Evolutionary conservation across 1,140 invertebrate species (phyloP).

Genomic region (Procambarus clarkii): DNA sequence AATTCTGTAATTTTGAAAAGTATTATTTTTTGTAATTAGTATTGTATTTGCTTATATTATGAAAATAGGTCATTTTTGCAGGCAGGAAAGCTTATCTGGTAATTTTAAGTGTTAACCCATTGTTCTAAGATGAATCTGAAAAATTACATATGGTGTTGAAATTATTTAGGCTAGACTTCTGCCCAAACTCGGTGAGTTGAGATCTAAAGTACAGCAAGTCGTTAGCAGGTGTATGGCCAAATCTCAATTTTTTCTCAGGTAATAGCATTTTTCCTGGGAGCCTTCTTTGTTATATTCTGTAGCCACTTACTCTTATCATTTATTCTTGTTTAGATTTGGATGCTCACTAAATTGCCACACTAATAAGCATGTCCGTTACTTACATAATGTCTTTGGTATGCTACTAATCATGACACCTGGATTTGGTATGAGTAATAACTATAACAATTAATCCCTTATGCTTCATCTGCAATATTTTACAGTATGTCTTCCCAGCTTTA

Average conservation of each 20-base stretch:
- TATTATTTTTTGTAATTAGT: no score
- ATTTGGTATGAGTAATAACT: slow-evolving; percentile 46
- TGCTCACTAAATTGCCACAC: slow-evolving; percentile 34
- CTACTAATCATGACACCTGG: slow-evolving; percentile 29
- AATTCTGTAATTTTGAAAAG: no score
- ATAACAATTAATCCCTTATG: slow-evolving; percentile 11
- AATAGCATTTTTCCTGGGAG: slow-evolving; percentile 41
- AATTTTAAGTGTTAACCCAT: background rate
- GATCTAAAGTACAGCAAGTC: slow-evolving; percentile 11
- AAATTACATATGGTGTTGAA: background rate
- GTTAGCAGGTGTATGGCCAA: slow-evolving; percentile 32
- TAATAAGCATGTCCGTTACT: slow-evolving; percentile 35
- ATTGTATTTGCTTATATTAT: no score
- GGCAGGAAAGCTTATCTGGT: slow-evolving; percentile 15
- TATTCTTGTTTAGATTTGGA: slow-evolving; percentile 9
- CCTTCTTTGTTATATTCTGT: slow-evolving; percentile 32
- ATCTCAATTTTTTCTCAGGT: slow-evolving; percentile 28
- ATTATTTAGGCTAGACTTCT: background rate
- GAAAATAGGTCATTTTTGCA: background rate
- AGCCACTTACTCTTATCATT: slow-evolving; percentile 28
- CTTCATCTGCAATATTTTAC: slow-evolving; percentile 29
- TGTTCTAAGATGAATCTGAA: background rate
- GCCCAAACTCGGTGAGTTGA: background rate
- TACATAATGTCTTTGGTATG: slow-evolving; percentile 35
- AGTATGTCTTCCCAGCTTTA: slow-evolving; percentile 67